Conservation (phyloP, 2,888 invertebrate genomes). For the Mythimna impura region DNA sequence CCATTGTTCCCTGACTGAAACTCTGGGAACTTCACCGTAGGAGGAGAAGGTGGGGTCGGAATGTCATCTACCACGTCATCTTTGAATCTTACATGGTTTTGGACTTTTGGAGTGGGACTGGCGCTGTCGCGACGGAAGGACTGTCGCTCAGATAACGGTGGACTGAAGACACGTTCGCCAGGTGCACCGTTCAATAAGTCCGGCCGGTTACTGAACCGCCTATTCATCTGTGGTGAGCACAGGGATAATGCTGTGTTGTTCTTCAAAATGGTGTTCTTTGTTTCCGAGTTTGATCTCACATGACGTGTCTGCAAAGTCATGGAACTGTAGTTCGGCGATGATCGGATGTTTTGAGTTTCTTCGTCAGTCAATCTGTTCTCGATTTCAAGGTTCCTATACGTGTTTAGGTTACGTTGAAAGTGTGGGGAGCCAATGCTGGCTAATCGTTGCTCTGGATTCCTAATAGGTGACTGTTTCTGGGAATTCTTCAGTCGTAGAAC, state of each 20-base stretch:
- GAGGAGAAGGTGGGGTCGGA: conserved; percentile 87
- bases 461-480: conserved; percentile 84
- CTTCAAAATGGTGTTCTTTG: conserved; percentile 86
- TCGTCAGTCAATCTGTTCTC: conserved; percentile 83
- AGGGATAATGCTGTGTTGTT: conserved; percentile 86
- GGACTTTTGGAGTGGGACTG: conserved; percentile 81
- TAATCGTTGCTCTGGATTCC: conserved; percentile 87
- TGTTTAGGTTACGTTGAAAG: conserved; percentile 90
- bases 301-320: conserved; percentile 86
- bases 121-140: conserved; percentile 77
- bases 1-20: conserved; percentile 88
- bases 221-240: conserved; percentile 90
- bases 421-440: conserved; percentile 92
- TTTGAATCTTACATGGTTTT: conserved; percentile 87
- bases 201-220: conserved; percentile 86
- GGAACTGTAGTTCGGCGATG: conserved; percentile 82
- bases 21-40: conserved; percentile 83
- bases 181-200: conserved; percentile 86
- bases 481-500: conserved; percentile 90
- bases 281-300: conserved; percentile 86
- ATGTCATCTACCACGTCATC: conserved; percentile 86
- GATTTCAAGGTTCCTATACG: conserved; percentile 90
- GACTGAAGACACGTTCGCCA: conserved; percentile 83
- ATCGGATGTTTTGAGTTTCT: conserved; percentile 75
- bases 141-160: conserved; percentile 81